Evolutionary conservation across 1,140 invertebrate species (phyloP).

Genomic region (Epicauta chinensis): DNA sequence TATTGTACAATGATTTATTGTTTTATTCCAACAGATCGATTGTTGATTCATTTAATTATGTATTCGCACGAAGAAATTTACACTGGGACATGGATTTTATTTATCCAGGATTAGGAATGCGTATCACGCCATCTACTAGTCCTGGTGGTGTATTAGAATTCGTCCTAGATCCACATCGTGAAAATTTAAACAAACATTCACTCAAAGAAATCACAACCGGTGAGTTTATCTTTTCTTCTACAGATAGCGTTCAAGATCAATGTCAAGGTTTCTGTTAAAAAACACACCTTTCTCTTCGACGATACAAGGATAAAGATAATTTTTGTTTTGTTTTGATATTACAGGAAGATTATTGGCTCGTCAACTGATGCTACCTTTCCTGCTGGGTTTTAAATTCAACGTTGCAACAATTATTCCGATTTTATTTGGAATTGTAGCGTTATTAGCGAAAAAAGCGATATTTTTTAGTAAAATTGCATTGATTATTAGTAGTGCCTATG

Average conservation of each 20-base stretch:
- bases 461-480: slow-evolving; percentile 64
- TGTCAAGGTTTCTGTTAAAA: neutral
- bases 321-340: slow-evolving; percentile 32
- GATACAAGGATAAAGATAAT: neutral
- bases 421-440: slow-evolving; percentile 58
- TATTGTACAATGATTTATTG: too few relatives aligned
- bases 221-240: slow-evolving; percentile 32
- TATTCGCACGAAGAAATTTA: slow-evolving; percentile 62
- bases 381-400: slow-evolving; percentile 71
- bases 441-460: slow-evolving; percentile 67
- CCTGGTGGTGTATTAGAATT: slow-evolving; percentile 63
- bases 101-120: slow-evolving; percentile 64
- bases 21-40: too few relatives aligned
- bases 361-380: slow-evolving; percentile 61
- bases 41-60: slow-evolving; percentile 59
- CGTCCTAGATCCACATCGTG: slow-evolving; percentile 54
- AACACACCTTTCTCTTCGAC: neutral
- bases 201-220: slow-evolving; percentile 46
- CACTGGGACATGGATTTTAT: slow-evolving; percentile 63
- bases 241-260: neutral
- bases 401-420: slow-evolving; percentile 63
- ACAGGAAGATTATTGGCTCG: slow-evolving; percentile 60
- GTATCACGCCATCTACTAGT: slow-evolving; percentile 57
- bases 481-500: slow-evolving; percentile 59
- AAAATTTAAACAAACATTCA: slow-evolving; percentile 43